A percentile compares a stretch with the other conserved stretches of the same genome.
phyloP scores from a whole-genome alignment of 2,113 vertebrate genomes.

The Dicerorhinus sumatrensis region DNA sequence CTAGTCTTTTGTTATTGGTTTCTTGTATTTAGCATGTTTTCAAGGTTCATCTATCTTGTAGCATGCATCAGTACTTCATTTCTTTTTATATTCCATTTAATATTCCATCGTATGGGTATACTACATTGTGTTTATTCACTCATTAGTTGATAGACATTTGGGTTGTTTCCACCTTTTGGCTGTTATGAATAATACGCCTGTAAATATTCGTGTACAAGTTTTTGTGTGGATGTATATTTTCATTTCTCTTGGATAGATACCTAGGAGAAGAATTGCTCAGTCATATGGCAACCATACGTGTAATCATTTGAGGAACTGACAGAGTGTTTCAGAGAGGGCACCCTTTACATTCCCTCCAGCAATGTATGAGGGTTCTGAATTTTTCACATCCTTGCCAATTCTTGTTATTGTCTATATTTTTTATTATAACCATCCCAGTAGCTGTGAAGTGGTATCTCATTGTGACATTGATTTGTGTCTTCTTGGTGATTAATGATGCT shows the following conservation, averaged over 20 bases:
- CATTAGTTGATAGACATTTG: neutral
- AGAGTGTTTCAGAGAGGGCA: neutral
- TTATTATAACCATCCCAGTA: neutral
- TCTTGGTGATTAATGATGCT: neutral
- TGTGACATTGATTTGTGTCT: neutral
- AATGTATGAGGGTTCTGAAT: neutral
- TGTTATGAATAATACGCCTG: neutral
- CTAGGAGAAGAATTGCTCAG: neutral
- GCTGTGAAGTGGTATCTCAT: neutral
- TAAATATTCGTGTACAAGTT: neutral
- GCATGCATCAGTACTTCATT: neutral
- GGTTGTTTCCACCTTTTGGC: neutral
- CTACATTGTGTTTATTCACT: neutral
- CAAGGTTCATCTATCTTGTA: neutral
- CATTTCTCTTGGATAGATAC: neutral
- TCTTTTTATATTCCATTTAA: neutral
- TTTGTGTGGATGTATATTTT: neutral
- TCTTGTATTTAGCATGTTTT: conserved; percentile 33
- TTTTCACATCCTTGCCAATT: neutral
- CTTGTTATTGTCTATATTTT: neutral
- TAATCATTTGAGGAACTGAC: neutral
- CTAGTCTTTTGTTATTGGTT: neutral
- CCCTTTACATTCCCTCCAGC: neutral
- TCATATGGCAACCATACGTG: neutral
- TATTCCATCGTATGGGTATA: neutral